Base-by-base conservation (phyloP, 2,797 vertebrate species). In the Fundulus diaphanus region DNA sequence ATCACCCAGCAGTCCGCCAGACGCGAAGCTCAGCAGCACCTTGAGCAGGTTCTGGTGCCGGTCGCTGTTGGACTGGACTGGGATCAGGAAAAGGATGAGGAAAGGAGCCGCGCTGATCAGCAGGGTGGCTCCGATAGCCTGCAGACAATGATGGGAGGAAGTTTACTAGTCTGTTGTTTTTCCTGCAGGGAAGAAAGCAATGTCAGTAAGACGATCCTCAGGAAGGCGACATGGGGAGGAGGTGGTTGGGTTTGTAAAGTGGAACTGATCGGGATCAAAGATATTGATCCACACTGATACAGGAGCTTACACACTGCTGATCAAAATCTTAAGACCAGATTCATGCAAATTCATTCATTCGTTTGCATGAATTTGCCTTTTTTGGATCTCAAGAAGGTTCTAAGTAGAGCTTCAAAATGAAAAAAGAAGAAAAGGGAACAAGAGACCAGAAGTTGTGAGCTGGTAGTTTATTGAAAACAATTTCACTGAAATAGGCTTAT, bases 101-200 rank as follows among this genome's bases (percentile, higher is more conserved):
- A 97, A 98, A 0, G 97, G 97, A 8, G 97, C 97, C 0, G 97
- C 97, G 1, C 97, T 97, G 92, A 98, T 98, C 66, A 98, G 92
- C 84, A 98, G 90, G 0, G 97, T 98, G 51, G 97, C 97, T 27
- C 96, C 96, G 0, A 98, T 68, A 1, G 97, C 97, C 97, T 98
- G 84, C 11, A n/a, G 68, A 81, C 31, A 65, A 51, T 1, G 9
- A 74, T 0, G 7, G 31, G 69, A 33, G 27, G 4, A 65, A 27
- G 73, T 59, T 82, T 20, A 76, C 15, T n/a, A 52, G 18, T 2
- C n/a, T 9, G 66, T 27, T 12, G 49, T 1, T 52, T n/a, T 49
- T 69, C 18, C 56, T 5, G 13, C 7, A 12, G 57, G 3, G n/a
- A 66, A 35, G 46, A 24, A 29, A 35, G 69, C 37, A 1, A n/a